Evolutionary conservation across 2,888 invertebrate species (phyloP).

Genomic region (Hymenopus coronatus): DNA sequence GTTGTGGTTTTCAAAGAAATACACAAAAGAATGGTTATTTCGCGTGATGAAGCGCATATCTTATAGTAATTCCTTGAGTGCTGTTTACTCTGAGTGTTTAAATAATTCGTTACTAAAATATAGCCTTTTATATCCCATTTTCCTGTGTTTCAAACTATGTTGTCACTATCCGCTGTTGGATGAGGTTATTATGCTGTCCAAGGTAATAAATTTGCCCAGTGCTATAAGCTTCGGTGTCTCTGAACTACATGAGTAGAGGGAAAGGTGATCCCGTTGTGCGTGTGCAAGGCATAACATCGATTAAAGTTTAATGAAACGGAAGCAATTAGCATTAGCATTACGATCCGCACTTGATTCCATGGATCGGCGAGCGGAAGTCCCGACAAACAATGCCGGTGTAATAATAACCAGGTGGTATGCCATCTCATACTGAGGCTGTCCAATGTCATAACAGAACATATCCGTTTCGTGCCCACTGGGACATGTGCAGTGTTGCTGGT

Average conservation of each 20-base stretch:
- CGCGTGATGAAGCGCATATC: no score
- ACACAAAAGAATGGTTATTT: no score
- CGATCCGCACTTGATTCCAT: neutral
- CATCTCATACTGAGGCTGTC: neutral
- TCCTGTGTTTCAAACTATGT: no score
- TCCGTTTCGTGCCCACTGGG: neutral
- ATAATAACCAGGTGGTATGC: neutral
- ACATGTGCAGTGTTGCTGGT: neutral
- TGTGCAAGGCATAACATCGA: slow-evolving; percentile 14
- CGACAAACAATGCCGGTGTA: slow-evolving; percentile 3
- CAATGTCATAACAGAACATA: neutral
- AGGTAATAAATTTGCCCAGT: neutral
- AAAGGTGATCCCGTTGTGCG: neutral
- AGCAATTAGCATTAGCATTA: slow-evolving; percentile 14
- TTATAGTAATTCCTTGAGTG: no score
- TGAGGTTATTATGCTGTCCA: neutral
- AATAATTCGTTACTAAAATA: no score
- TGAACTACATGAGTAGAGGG: neutral
- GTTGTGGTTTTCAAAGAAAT: no score
- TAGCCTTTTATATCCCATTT: no score
- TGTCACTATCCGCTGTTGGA: no score
- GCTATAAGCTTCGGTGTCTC: neutral
- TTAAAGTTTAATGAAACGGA: slow-evolving; percentile 18
- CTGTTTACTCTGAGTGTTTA: no score
- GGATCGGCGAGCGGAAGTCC: neutral